Evolutionary conservation across 2,797 vertebrate species (phyloP), one percentile per base, ranked within the genome.

Genomic region (Chromis chromis): DNA sequence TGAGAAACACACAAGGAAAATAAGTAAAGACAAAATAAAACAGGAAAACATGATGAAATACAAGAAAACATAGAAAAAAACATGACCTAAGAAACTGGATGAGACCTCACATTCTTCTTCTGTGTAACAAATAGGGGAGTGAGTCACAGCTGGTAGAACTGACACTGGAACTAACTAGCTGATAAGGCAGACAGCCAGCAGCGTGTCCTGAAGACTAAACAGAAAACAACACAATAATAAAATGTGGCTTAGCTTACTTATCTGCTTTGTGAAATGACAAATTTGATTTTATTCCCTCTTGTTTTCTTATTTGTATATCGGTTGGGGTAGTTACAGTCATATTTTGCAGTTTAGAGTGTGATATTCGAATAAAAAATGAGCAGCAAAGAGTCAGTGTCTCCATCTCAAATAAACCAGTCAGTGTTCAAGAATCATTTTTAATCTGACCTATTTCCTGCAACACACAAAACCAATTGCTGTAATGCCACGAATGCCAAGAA

Each of bases 151-250:
- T n/a, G 14, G 13, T 36, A 49, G 31, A 28, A 56, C n/a, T 22
- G n/a, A 22, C 66, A 52, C 39, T 56, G 31, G 33, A 68, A 50
- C 21, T 44, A 44, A 75, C 21, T 12, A 46, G 48, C 50, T 44
- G 68, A 75, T 54, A 5, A 16, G 17, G 52, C 1, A 46, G 17
- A 33, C 31, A 65, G 63, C 11, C 59, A 69, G 48, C n/a, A 61
- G 52, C 14, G 44, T 36, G 19, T 53, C 31, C 13, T 44, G 7
- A 39, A 31, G n/a, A 56, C 7, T 27, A 62, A 54, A 0, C n/a
- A 21, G 3, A 49, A 11, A 21, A 21, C 46, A 21, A 22, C 46
- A 21, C 8, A 21, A 44, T 46, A 46, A 46, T 46, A 19, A 17
- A 46, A 46, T n/a, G 17, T 46, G 44, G 19, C 44, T 17, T 46